Base-by-base conservation (phyloP, 2,888 invertebrate genomes). In the Drosophila nigritarsus region DNA sequence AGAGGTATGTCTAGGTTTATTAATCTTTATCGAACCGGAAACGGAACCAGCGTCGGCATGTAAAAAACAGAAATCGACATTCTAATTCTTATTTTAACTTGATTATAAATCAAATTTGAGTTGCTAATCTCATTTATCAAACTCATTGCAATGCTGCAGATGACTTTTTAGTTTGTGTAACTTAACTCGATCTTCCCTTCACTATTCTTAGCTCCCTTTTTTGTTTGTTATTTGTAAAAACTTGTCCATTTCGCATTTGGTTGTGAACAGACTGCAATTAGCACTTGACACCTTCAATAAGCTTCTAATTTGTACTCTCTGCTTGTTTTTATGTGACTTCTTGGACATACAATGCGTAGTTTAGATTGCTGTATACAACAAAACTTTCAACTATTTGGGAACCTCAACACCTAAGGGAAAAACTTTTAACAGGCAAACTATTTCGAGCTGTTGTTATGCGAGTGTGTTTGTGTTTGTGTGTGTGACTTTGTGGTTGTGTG, bases 391-490 rank as follows among this genome's bases (percentile, higher is more conserved):
- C 63, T 63, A 53, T 72, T 77, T 72, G 61, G 40, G 30, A 45
- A 38, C 36, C 48, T 42, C 30, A 58, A 65, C 74, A 76, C 76
- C 58, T 62, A 60, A 50, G 32, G 61, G 55, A 32, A 69, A 76
- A 78, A 79, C 51, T 80, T 80, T 69, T 34, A 13, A 42, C 65
- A 53, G 68, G 69, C 11, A 51, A 80, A 78, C 77, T 74, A 78
- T 63, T 73, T 68, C 38, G 36, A 60, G 40, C 65, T 48, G 53
- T 49, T 63, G 71, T 72, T 51, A 64, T 58, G 54, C 59, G 45
- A 34, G 13, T 62, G 29, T 32, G 40, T 40, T 20, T 36, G 38
- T 38, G 11, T 20, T 27, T 34, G 34, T 42, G 18, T 40, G 7
- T 71, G 11, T 27, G 13, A 30, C 7, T 48, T 15, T 34, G 36